Conservation (phyloP, 2,113 vertebrate species). For the Fregata magnificens region DNA sequence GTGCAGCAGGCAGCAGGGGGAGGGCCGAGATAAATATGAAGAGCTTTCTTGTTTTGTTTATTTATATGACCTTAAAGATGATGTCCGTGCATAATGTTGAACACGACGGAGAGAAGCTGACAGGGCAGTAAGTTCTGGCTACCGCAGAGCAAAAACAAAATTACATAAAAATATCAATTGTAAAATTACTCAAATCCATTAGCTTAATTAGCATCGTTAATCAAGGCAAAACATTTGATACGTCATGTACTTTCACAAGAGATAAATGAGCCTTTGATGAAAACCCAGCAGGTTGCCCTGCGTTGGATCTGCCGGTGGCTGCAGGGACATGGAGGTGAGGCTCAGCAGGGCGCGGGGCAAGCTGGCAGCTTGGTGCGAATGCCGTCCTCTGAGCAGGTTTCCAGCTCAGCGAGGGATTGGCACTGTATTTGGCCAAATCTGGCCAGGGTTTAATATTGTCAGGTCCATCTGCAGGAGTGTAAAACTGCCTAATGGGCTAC, state of each 20-base stretch:
- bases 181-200: slow-evolving; percentile 67
- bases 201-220: slow-evolving; percentile 71
- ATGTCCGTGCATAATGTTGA: not conserved
- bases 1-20: not conserved
- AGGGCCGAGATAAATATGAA: not conserved
- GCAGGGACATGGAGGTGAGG: not conserved
- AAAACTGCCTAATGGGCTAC: not conserved
- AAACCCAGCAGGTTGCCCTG: slow-evolving; percentile 33
- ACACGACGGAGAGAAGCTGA: slow-evolving; percentile 37
- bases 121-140: slow-evolving; percentile 25
- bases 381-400: not conserved
- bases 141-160: slow-evolving; percentile 41
- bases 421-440: not conserved
- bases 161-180: slow-evolving; percentile 59
- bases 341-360: not conserved
- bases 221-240: slow-evolving; percentile 67
- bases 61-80: slow-evolving; percentile 50
- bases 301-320: not conserved
- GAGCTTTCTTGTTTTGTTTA: slow-evolving; percentile 21
- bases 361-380: not conserved
- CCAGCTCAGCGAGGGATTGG: not conserved
- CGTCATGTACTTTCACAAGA: slow-evolving; percentile 55
- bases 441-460: not conserved
- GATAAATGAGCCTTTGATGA: slow-evolving; percentile 59
- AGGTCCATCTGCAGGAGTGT: not conserved